A percentile compares a stretch with the other conserved stretches of the same genome.
These are phyloP conservation scores for Falco novaeseelandiae DNA, from an alignment of 2,797 vertebrate species.

Conservation along the genomic window DNA sequence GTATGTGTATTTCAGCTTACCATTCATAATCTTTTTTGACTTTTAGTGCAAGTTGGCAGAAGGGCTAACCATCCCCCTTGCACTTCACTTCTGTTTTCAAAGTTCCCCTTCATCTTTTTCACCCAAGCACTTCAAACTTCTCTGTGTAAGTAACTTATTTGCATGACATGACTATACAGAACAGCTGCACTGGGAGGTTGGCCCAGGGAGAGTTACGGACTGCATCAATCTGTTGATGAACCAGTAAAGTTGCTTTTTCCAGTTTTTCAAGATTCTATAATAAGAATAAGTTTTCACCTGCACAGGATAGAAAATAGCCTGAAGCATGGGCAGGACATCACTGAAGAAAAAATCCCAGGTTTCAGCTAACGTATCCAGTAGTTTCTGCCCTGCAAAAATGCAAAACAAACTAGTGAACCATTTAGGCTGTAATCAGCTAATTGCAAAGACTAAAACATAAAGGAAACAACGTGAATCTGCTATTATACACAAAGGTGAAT, in stretches of 20 bases:
- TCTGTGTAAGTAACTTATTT: slow-evolving; percentile 6
- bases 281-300: slow-evolving; percentile 79
- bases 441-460: background rate
- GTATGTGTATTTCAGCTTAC: background rate
- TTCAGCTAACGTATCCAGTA: slow-evolving; percentile 96
- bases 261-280: slow-evolving; percentile 59
- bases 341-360: slow-evolving; percentile 99
- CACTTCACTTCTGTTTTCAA: background rate
- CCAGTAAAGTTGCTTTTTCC: slow-evolving; percentile 31
- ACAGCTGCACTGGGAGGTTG: background rate
- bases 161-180: slow-evolving; percentile 1
- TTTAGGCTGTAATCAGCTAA: background rate
- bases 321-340: slow-evolving; percentile 93
- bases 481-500: background rate
- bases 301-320: slow-evolving; percentile 97
- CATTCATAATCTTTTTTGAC: background rate
- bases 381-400: slow-evolving; percentile 90
- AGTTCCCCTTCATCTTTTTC: background rate
- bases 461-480: background rate
- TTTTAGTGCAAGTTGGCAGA: background rate
- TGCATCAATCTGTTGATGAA: slow-evolving; percentile 28
- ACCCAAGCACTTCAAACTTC: background rate
- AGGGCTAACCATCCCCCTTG: background rate
- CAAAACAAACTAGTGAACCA: background rate
- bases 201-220: background rate